Evolutionary conservation across 2,888 invertebrate species (phyloP).

Genomic region (Liopterus haemorrhoidalis): DNA sequence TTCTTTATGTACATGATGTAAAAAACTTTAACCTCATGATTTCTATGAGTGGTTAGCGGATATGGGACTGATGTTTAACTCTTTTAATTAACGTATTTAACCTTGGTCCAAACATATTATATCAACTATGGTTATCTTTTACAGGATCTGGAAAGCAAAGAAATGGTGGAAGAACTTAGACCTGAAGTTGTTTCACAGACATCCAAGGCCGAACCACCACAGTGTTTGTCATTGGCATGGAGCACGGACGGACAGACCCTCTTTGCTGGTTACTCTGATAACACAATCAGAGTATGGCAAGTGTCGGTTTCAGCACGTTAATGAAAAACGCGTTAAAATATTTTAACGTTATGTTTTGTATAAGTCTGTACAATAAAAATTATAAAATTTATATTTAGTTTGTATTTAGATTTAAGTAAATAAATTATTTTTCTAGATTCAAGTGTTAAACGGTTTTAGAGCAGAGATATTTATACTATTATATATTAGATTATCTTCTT

Average conservation of each 20-base stretch:
- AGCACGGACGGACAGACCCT: slow-evolving; percentile 98
- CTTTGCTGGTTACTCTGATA: slow-evolving; percentile 98
- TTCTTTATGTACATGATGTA: slow-evolving; percentile 35
- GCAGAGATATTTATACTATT: too few species aligned
- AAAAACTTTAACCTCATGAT: slow-evolving; percentile 41
- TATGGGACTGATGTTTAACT: slow-evolving; percentile 44
- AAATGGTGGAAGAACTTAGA: slow-evolving; percentile 95
- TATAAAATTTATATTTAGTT: too few species aligned
- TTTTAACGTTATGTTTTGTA: too few species aligned
- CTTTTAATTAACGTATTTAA: not conserved
- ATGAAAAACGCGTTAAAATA: too few species aligned
- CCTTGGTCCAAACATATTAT: slow-evolving; percentile 1
- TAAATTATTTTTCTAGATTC: too few species aligned
- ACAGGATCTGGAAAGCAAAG: slow-evolving; percentile 96
- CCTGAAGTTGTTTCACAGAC: slow-evolving; percentile 84
- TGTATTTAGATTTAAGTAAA: too few species aligned
- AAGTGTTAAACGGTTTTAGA: too few species aligned
- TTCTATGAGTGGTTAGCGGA: slow-evolving; percentile 45
- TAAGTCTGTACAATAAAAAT: too few species aligned
- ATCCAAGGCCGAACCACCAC: slow-evolving; percentile 85
- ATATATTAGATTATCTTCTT: too few species aligned
- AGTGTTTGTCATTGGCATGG: slow-evolving; percentile 97
- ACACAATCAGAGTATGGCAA: slow-evolving; percentile 97
- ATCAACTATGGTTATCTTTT: slow-evolving; percentile 28
- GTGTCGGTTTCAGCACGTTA: slow-evolving; percentile 82